phyloP scores from a whole-genome alignment of 2,797 vertebrate genomes.

The Sebastes wilsoni region DNA sequence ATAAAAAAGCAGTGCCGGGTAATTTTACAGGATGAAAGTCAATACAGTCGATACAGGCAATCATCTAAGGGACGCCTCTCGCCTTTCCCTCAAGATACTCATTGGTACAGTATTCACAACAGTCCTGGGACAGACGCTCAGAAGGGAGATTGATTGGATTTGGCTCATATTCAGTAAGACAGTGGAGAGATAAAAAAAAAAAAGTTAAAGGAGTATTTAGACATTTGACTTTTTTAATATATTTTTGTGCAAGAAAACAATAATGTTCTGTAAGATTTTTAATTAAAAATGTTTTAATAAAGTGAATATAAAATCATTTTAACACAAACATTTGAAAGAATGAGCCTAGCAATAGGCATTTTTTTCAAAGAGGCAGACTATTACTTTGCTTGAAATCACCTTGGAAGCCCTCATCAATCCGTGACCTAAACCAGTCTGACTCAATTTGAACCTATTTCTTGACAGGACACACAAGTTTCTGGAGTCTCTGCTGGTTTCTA shows the following conservation, averaged over 20 bases:
- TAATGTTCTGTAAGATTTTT: background rate
- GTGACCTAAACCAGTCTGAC: background rate
- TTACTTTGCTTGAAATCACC: background rate
- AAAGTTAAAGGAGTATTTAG: background rate
- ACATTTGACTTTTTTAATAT: background rate
- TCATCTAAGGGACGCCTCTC: constrained; percentile 37
- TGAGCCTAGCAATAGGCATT: too few relatives aligned
- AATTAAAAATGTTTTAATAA: too few relatives aligned
- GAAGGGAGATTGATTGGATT: background rate
- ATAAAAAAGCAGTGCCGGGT: constrained; percentile 51
- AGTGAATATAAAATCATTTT: background rate
- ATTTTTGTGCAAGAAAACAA: background rate
- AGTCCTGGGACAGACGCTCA: background rate
- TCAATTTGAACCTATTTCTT: background rate
- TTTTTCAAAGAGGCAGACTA: too few relatives aligned
- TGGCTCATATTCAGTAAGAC: background rate
- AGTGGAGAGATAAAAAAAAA: background rate
- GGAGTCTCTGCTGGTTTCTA: background rate
- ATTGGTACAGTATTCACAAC: constrained; percentile 18
- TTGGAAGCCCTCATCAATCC: background rate
- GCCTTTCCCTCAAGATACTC: constrained; percentile 13
- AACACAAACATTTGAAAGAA: too few relatives aligned
- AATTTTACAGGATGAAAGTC: constrained; percentile 60
- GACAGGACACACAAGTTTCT: background rate
- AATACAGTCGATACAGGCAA: constrained; percentile 45